Percentiles rank a stretch among this genome's conserved stretches.
These are phyloP conservation scores for Puma concolor DNA, from an alignment of 2,113 vertebrate species.

Conservation along the genomic window DNA sequence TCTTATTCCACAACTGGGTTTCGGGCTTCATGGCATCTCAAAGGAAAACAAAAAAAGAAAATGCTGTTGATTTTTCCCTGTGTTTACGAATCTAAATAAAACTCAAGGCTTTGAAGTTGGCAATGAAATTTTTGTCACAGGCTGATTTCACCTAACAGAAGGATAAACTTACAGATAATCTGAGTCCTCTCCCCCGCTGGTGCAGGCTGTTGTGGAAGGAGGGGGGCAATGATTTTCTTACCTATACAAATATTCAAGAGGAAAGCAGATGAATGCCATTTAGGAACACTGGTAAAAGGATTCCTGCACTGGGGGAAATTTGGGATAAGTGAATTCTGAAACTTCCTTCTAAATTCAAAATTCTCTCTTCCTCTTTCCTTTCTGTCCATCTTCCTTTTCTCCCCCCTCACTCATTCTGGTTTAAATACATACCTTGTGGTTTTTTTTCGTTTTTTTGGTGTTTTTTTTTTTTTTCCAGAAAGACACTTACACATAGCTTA, in stretches of 20 bases:
- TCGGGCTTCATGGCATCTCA: constrained; percentile 23
- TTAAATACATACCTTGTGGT: background rate
- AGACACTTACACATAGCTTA: background rate
- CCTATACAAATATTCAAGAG: background rate
- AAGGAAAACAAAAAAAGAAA: constrained; percentile 34
- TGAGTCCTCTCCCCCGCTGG: background rate
- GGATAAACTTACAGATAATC: background rate
- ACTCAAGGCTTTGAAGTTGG: constrained; percentile 12
- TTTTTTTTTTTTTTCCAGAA: background rate
- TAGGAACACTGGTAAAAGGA: background rate
- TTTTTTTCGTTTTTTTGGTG: background rate
- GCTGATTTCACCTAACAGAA: background rate
- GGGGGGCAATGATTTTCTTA: background rate
- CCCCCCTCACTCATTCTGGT: background rate
- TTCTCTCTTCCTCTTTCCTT: background rate
- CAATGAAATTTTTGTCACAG: background rate
- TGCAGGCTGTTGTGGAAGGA: background rate
- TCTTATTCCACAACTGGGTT: constrained; percentile 30
- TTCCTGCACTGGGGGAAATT: background rate
- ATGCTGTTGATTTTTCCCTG: background rate
- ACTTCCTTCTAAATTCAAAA: background rate
- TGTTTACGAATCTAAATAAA: constrained; percentile 55
- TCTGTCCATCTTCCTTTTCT: background rate
- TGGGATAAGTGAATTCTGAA: background rate
- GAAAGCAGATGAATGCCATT: background rate